Conservation (phyloP, 2,113 vertebrate species). For the Carassius auratus region DNA sequence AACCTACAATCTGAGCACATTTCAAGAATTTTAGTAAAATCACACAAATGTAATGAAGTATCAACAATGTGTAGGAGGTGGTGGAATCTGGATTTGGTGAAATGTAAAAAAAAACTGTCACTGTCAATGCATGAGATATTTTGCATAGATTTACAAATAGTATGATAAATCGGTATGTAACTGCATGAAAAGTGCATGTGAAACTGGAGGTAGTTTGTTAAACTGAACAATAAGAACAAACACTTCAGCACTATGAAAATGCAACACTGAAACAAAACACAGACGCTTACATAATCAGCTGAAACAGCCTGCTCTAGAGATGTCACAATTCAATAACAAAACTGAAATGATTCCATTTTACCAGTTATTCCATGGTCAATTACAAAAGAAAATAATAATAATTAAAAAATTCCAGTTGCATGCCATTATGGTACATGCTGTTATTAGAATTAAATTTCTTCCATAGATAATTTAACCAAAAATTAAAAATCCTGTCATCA, state of each 20-base stretch:
- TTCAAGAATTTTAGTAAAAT: neutral
- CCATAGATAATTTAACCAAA: no score
- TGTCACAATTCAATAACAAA: neutral
- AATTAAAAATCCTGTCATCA: no score
- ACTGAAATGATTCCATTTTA: neutral
- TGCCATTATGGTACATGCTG: neutral
- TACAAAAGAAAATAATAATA: neutral
- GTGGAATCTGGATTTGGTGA: neutral
- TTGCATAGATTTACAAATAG: no score
- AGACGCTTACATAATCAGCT: neutral
- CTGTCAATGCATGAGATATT: no score
- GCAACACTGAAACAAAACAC: neutral
- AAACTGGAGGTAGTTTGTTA: neutral
- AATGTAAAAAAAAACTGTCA: no score
- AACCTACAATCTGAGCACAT: neutral
- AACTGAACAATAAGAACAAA: neutral
- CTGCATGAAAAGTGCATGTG: neutral
- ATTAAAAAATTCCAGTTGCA: neutral
- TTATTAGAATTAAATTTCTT: neutral
- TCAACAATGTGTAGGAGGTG: neutral
- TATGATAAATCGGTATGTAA: neutral
- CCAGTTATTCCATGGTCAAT: neutral
- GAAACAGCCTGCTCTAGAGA: neutral
- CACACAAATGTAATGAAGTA: neutral
- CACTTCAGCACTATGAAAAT: neutral